Base-by-base conservation (phyloP, 1,140 invertebrate species). In the Drosophila lowei region DNA sequence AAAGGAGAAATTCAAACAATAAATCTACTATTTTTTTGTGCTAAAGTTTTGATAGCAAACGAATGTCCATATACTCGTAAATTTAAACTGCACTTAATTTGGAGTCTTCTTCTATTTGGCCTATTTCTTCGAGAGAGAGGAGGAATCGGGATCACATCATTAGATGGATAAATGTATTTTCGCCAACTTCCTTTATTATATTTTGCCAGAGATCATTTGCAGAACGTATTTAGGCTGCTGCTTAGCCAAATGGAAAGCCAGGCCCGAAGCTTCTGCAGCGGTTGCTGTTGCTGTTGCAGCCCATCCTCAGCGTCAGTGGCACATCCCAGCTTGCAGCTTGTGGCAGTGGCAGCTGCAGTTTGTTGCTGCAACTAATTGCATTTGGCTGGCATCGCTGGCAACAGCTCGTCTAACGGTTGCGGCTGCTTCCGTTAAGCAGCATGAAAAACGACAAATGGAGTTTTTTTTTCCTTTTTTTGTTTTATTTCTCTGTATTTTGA, bases 291-390 rank as follows among this genome's bases (percentile, higher is more conserved):
- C 18, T n/a, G 55, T n/a, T 16, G 21, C 43, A 9, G 30, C 21
- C 38, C 71, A 73, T 73, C 71, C 71, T 73, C 58, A 71, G 28
- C 59, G 43, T 34, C 42, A 38, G 59, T 18, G 49, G 18, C 18
- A 18, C 18, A 18, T 18, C 18, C 18, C 61, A 65, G 44, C 47
- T 43, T 30, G 46, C 53, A 46, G 56, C 59, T 38, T 38, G 34
- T 38, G 53, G 62, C 62, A 47, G 75, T 48, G 67, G 73, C 81
- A 78, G 83, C 83, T 80, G 83, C 80, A 81, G 70, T 86, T 88
- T 88, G 83, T 86, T 86, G 83, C 83, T 88, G 78, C 83, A 86
- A 86, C 83, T 86, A 86, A 86, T 86, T 86, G 81, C 81, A 77
- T 88, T 86, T 86, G 68, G 78, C 68, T 73, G 52, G 77, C 74